A percentile compares a stretch with the other conserved stretches of the same genome.
Evolutionary conservation across 2,113 vertebrate genomes (phyloP).

Genomic region (Takifugu flavidus): DNA sequence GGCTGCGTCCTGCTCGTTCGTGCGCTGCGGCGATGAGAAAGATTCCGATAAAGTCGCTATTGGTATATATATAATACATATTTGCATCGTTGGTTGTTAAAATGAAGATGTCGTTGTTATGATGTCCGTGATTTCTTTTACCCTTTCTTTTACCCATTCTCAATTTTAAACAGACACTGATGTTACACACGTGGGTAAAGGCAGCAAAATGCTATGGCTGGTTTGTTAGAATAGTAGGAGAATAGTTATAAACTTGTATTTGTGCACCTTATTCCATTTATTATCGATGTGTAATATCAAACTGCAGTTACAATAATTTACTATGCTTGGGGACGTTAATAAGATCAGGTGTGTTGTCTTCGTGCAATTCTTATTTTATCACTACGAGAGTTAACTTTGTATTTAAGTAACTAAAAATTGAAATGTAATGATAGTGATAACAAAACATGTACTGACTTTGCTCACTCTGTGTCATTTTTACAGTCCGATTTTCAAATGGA

Average conservation of each 20-base stretch:
- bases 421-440: neutral
- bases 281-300: too few relatives aligned
- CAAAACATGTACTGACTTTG: neutral
- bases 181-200: constrained; percentile 30
- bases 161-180: neutral
- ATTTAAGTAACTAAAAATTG: neutral
- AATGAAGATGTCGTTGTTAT: neutral
- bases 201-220: neutral
- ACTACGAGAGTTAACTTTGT: too few relatives aligned
- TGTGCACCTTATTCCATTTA: too few relatives aligned
- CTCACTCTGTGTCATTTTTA: neutral
- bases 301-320: too few relatives aligned
- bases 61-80: constrained; percentile 40
- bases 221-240: neutral
- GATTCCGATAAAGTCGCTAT: constrained; percentile 61
- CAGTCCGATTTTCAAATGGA: constrained; percentile 92
- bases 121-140: accelerated
- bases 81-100: neutral
- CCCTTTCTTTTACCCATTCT: neutral
- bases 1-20: constrained; percentile 62
- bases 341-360: too few relatives aligned
- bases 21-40: constrained; percentile 58
- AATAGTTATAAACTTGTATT: too few relatives aligned
- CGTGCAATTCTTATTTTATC: too few relatives aligned
- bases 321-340: too few relatives aligned